phyloP scores from a whole-genome alignment of 2,113 vertebrate genomes.

The Piaya cayana region DNA sequence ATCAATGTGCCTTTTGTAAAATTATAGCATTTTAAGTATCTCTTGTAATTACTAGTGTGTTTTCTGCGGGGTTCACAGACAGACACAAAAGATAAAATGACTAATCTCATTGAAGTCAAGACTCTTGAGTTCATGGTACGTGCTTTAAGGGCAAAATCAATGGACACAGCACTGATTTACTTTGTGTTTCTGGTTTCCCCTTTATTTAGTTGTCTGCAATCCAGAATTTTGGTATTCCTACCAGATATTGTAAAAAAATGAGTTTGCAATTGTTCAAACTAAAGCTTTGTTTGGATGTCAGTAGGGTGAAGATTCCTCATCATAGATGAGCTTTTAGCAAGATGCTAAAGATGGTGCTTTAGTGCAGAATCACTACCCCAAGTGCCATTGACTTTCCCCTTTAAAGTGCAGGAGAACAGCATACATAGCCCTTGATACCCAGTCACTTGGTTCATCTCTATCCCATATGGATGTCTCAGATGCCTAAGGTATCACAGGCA shows the following conservation, averaged over 20 bases:
- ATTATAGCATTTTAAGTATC: neutral
- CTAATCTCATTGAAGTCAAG: neutral
- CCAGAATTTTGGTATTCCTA: neutral
- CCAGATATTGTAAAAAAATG: neutral
- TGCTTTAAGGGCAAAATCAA: neutral
- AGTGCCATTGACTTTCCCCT: neutral
- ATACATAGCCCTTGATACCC: neutral
- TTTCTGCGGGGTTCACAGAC: neutral
- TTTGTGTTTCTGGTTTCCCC: accelerated
- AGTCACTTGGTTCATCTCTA: too few relatives aligned
- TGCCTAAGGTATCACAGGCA: accelerated
- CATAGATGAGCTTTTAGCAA: neutral
- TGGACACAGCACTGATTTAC: accelerated
- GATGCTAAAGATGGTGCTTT: neutral
- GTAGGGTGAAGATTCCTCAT: neutral
- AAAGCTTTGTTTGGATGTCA: neutral
- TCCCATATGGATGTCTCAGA: accelerated
- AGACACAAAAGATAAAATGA: neutral
- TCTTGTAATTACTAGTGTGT: neutral
- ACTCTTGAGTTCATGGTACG: neutral
- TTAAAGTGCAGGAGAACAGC: accelerated
- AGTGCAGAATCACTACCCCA: neutral
- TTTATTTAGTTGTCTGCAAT: neutral
- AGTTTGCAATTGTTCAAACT: neutral
- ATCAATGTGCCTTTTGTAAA: neutral